Conservation (phyloP, 2,797 vertebrate species). For the Cyprinodon diabolis region DNA sequence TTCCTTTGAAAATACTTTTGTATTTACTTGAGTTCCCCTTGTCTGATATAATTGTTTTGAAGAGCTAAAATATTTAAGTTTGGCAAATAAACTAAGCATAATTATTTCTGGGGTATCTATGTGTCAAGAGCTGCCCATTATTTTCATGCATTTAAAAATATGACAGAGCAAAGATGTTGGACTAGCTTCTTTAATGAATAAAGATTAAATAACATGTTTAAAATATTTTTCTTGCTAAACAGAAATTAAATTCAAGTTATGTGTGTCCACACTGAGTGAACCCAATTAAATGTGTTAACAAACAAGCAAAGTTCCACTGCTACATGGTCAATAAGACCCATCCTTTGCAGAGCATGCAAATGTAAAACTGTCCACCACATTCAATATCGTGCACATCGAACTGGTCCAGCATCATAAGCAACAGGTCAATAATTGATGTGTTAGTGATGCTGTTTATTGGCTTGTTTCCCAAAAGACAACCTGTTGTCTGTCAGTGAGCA, state of each 20-base stretch:
- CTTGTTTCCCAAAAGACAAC: conserved; percentile 55
- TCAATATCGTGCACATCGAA: conserved; percentile 77
- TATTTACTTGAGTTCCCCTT: not conserved
- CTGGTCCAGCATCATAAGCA: conserved; percentile 74
- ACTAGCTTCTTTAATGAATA: not conserved
- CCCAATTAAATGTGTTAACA: conserved; percentile 84
- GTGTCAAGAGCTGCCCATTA: not conserved
- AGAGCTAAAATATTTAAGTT: not conserved
- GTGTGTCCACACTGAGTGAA: conserved; percentile 75
- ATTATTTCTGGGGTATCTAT: not conserved
- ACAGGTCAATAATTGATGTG: conserved; percentile 79
- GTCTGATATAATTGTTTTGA: not conserved
- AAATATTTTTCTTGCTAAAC: conserved; percentile 35
- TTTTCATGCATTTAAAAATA: conserved; percentile 9
- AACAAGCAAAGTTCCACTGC: conserved; percentile 83
- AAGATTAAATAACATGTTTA: conserved; percentile 6
- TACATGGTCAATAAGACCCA: conserved; percentile 74
- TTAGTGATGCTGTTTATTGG: conserved; percentile 61
- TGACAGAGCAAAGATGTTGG: not conserved
- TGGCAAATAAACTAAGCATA: not conserved
- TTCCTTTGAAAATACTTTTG: not conserved
- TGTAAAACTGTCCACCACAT: conserved; percentile 71
- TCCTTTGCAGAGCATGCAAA: conserved; percentile 78
- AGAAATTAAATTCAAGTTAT: conserved; percentile 45
- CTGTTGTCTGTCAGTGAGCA: conserved; percentile 58